phyloP scores from a whole-genome alignment of 2,113 vertebrate genomes.

The Pelecanus crispus region DNA sequence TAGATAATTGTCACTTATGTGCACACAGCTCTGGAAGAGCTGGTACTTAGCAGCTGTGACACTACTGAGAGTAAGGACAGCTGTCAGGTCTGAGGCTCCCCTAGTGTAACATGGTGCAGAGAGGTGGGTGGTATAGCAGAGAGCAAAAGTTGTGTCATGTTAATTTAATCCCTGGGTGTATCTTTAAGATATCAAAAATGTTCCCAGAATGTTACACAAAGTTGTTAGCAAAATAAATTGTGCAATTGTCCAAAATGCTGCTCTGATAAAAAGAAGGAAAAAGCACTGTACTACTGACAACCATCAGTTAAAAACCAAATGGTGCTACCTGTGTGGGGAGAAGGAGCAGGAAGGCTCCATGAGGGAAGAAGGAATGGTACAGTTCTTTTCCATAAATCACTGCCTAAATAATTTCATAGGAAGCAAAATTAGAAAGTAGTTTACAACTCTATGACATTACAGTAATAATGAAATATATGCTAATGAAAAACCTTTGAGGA shows the following conservation, averaged over 20 bases:
- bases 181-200: neutral
- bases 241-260: neutral
- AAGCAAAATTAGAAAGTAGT: neutral
- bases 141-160: neutral
- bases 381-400: neutral
- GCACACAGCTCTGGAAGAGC: neutral
- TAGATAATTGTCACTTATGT: neutral
- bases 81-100: neutral
- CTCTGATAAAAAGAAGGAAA: neutral
- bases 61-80: neutral
- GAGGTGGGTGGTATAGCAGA: neutral
- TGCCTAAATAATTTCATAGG: neutral
- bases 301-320: neutral
- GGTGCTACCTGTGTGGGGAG: neutral
- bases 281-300: neutral
- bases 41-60: neutral
- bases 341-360: neutral
- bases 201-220: neutral
- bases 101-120: neutral
- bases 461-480: neutral
- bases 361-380: rapidly evolving
- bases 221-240: neutral
- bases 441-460: neutral
- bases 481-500: neutral
- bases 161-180: neutral